Base-by-base conservation (phyloP, 2,888 invertebrate species). In the Drosophila meridiana region DNA sequence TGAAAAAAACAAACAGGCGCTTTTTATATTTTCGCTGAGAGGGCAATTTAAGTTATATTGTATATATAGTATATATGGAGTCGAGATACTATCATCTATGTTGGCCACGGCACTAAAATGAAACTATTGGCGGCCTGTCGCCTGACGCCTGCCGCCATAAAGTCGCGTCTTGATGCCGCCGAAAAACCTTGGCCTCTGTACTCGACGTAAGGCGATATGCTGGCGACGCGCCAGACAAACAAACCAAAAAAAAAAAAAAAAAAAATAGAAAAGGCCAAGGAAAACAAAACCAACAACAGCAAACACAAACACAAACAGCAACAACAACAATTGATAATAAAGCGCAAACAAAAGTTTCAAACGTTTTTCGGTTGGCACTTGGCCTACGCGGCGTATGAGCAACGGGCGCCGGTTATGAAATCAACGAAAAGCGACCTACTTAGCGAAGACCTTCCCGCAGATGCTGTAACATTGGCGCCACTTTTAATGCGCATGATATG, bases 81-180 rank as follows among this genome's bases (percentile, higher is more conserved):
- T 50, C 45, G 47, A 70, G 43, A 67, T 69, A 66, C 45, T 78
- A 74, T 78, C 74, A 55, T 26, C 47, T 38, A 38, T 43, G 56
- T 62, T 70, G 70, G 56, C 30, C 60, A 78, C 73, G 61, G 69
- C 71, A 67, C 72, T 69, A 80, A 88, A 78, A 75, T 73, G 58
- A 88, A 83, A 86, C 89, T 88, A 86, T 88, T 87, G 78, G 73
- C 78, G 76, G 80, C 77, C 73, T 78, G 76, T 71, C 77, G 70
- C 76, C 76, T 56, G 61, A 64, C 83, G 82, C 81, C 80, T 79
- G 71, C 55, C 85, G 92, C 87, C 92, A 84, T 64, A 67, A 72
- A 80, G 92, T 76, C 92, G 91, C 90, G 92, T 76, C 92, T 81
- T 73, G 63, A 60, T 87, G 91, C 83, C 92, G 91, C 79, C 90